A percentile compares a stretch with the other conserved stretches of the same genome.
phyloP scores from a whole-genome alignment of 1,140 invertebrate species.

The Branchinecta lindahli region DNA sequence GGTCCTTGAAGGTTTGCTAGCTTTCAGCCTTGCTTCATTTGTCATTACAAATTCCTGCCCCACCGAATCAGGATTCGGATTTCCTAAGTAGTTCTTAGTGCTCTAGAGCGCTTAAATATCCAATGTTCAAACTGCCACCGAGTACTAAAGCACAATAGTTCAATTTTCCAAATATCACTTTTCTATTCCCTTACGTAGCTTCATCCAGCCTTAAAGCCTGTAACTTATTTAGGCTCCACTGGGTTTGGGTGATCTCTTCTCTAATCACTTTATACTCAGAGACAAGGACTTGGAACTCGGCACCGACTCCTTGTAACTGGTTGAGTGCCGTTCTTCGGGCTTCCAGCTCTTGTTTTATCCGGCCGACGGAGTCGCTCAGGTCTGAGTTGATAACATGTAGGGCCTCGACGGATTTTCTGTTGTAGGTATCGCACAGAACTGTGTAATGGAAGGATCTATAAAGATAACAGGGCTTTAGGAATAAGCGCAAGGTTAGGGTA shows the following conservation, averaged over 20 bases:
- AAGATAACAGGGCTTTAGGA: not conserved
- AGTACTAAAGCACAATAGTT: no score
- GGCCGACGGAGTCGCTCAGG: not conserved
- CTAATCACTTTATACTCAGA: not conserved
- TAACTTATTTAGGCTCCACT: slow-evolving; percentile 4
- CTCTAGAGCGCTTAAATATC: no score
- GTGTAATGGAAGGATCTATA: not conserved
- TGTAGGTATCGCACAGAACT: not conserved
- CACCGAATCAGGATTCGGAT: no score
- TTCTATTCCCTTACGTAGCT: no score
- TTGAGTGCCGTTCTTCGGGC: not conserved
- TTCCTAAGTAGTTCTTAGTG: no score
- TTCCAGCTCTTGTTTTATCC: slow-evolving; percentile 3
- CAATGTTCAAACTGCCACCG: no score
- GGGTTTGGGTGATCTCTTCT: not conserved
- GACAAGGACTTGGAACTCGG: not conserved
- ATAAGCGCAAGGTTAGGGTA: no score
- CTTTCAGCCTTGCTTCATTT: no score
- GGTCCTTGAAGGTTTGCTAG: no score
- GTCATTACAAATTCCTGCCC: no score
- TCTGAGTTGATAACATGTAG: not conserved
- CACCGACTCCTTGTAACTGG: not conserved
- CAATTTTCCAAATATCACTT: no score
- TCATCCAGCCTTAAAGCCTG: not conserved
- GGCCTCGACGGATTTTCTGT: not conserved